Conservation (phyloP, 64 coral and sea anemone genomes). For the Dendronephthya gigantea region DNA sequence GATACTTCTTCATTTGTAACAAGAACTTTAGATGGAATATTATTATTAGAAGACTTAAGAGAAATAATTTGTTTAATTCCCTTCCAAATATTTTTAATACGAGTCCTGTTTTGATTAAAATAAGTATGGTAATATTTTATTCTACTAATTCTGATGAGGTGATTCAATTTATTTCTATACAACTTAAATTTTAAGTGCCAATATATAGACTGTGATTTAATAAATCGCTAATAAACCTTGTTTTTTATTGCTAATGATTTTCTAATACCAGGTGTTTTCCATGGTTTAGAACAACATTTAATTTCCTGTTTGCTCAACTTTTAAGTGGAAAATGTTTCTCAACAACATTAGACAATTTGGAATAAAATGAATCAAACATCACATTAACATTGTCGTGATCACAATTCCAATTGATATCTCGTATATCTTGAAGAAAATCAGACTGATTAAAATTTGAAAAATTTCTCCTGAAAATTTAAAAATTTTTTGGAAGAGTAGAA, state of each 20-base stretch:
- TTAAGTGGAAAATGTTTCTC: constrained; percentile 35
- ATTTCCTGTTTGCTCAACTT: constrained; percentile 23
- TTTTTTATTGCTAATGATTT: constrained; percentile 17
- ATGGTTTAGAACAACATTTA: constrained; percentile 21
- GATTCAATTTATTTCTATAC: neutral
- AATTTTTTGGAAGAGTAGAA: neutral
- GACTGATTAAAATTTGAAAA: constrained; percentile 15
- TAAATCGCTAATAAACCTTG: constrained; percentile 26
- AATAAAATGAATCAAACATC: constrained; percentile 38
- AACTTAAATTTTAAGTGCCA: neutral
- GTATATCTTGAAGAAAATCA: constrained; percentile 31
- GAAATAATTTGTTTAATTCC: too few species aligned
- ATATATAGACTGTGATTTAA: constrained; percentile 12
- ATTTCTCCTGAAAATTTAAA: neutral
- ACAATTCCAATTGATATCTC: constrained; percentile 22
- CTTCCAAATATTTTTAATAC: neutral
- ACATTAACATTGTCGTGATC: neutral
- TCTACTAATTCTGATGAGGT: constrained; percentile 3
- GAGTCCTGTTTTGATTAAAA: neutral
- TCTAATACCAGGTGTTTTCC: constrained; percentile 16
- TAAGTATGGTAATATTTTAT: constrained; percentile 14
- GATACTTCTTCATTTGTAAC: too few species aligned
- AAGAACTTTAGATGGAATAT: neutral
- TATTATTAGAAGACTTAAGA: too few species aligned
- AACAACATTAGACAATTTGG: constrained; percentile 13